Evolutionary conservation across 35 echinoderm and acorn worm genomes (phyloP).

Genomic region (Apostichopus parvimensis): DNA sequence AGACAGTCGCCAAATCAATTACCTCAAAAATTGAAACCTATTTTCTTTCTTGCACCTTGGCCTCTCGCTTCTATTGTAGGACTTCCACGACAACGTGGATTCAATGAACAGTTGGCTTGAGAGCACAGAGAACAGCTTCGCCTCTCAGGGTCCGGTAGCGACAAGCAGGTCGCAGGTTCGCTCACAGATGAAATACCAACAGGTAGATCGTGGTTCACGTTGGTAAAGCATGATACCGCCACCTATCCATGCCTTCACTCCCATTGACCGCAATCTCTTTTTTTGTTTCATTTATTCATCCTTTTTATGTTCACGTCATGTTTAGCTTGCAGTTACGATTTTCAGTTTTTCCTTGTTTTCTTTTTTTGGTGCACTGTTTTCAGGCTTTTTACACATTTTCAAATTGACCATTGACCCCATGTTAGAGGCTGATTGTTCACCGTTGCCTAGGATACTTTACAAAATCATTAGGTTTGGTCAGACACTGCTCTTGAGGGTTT

Average conservation of each 20-base stretch:
- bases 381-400: not conserved
- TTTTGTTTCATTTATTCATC: conserved; percentile 35
- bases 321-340: conserved; percentile 2
- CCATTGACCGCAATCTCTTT: conserved; percentile 49
- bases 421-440: not conserved
- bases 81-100: conserved; percentile 88
- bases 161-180: conserved; percentile 87
- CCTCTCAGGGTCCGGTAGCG: conserved; percentile 65
- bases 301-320: not conserved
- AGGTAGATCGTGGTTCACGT: conserved; percentile 73
- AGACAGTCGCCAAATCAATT: no score
- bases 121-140: conserved; percentile 63
- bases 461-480: conserved; percentile 11
- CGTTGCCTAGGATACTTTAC: not conserved
- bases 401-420: not conserved
- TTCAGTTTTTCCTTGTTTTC: not conserved
- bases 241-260: conserved; percentile 26
- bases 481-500: not conserved
- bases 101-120: conserved; percentile 92
- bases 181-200: conserved; percentile 81
- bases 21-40: conserved; percentile 18
- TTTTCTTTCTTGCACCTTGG: conserved; percentile 40
- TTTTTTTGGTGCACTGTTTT: not conserved
- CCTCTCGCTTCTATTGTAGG: conserved; percentile 41
- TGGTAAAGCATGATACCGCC: conserved; percentile 61